Evolutionary conservation across 2,888 invertebrate species (phyloP).

Genomic region (Neoitamus cyanurus): DNA sequence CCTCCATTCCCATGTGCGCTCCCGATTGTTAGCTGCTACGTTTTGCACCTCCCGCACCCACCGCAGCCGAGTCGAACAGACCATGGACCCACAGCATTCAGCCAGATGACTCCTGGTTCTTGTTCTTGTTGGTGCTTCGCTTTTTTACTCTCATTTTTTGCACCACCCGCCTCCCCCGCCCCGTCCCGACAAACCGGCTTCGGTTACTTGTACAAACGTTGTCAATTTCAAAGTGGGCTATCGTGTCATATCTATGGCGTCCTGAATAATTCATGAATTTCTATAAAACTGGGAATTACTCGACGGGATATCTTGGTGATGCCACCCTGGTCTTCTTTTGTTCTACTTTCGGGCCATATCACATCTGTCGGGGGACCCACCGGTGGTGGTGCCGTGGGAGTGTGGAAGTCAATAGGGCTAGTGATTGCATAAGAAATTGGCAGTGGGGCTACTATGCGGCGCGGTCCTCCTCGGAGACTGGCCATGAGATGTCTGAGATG

Average conservation of each 20-base stretch:
- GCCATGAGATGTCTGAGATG: neutral
- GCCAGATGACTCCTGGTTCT: constrained; percentile 3
- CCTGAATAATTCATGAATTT: constrained; percentile 27
- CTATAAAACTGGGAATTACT: constrained; percentile 34
- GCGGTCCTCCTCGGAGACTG: neutral
- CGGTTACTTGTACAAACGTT: neutral
- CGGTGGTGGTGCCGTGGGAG: neutral
- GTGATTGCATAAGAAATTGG: constrained; percentile 29
- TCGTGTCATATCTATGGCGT: constrained; percentile 16
- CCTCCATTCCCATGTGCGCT: neutral
- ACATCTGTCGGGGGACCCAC: neutral
- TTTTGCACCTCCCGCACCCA: neutral
- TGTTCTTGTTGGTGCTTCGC: neutral
- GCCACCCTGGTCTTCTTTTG: neutral
- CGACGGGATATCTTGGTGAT: neutral
- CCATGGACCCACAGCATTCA: neutral
- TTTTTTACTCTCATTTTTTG: neutral
- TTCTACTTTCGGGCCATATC: neutral
- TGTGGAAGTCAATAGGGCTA: neutral
- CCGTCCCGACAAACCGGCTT: neutral
- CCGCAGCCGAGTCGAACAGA: neutral
- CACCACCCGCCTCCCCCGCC: neutral
- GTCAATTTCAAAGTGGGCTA: constrained; percentile 22
- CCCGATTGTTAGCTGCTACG: neutral
- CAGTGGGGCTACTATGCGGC: neutral